A percentile compares a stretch with the other conserved stretches of the same genome.
These are phyloP conservation scores for Habroteleia sp. DNA, from an alignment of 2,888 invertebrate genomes.

Conservation along the genomic window DNA sequence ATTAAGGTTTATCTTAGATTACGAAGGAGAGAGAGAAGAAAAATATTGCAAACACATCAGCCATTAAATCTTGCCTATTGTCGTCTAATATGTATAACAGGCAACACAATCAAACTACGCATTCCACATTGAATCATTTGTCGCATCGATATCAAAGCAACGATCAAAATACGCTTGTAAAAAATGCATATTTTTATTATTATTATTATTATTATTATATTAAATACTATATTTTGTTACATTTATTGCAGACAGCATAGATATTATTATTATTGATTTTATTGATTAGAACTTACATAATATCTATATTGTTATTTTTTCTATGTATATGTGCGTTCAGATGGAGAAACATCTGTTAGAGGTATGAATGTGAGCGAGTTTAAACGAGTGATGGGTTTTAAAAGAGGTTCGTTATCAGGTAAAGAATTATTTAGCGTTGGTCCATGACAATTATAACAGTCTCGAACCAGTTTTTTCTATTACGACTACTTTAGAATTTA, in stretches of 20 bases:
- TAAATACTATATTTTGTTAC: constrained; percentile 80
- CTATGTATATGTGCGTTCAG: constrained; percentile 67
- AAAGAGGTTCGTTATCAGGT: constrained; percentile 59
- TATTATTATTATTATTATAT: constrained; percentile 68
- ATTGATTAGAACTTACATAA: constrained; percentile 76
- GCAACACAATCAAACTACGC: constrained; percentile 32
- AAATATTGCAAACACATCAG: constrained; percentile 8
- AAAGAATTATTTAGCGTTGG: constrained; percentile 71
- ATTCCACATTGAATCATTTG: constrained; percentile 56
- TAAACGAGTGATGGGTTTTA: constrained; percentile 49
- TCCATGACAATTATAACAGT: constrained; percentile 75
- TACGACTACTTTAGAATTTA: constrained; percentile 64
- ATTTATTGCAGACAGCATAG: constrained; percentile 76
- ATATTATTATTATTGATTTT: constrained; percentile 78
- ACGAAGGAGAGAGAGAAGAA: constrained; percentile 7
- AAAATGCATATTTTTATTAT: constrained; percentile 76
- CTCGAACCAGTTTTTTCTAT: constrained; percentile 57
- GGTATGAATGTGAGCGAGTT: constrained; percentile 42
- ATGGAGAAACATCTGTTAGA: constrained; percentile 34
- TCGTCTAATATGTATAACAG: constrained; percentile 26
- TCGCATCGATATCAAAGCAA: constrained; percentile 80
- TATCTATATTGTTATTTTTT: constrained; percentile 77
- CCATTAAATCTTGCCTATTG: constrained; percentile 60
- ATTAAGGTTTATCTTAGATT: constrained; percentile 51
- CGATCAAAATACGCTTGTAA: constrained; percentile 81